Base-by-base conservation (phyloP, 2,113 vertebrate species). In the Hippocampus zosterae region DNA sequence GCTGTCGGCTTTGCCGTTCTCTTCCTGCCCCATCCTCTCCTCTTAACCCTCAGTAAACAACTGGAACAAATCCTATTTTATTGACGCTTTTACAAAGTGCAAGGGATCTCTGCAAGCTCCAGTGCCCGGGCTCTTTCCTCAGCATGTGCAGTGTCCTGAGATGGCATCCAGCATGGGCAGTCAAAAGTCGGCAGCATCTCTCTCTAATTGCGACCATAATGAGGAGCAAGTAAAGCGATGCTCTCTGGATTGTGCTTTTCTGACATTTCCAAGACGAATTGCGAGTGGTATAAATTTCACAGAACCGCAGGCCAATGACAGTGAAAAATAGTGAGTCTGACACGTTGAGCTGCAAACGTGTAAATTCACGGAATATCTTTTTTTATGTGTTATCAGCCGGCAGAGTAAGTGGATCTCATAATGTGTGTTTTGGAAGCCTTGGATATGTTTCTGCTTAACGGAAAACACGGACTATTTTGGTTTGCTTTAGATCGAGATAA, bases 51-150 rank as follows among this genome's bases (percentile, higher is more conserved):
- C 87, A 88, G 86, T 90, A 91, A 90, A 92, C 91, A 91, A 89
- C 90, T 92, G 92, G 89, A 92, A 91, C 90, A 90, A 93, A 91
- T 92, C 90, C 88, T 89, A 84, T 92, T 92, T 91, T 90, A 90
- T 88, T 90, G 80, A 88, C 75, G 86, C 87, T 90, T 88, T 85
- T 84, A 87, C 85, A 80, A 85, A 91, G 84, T 88, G 88, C 81
- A 78, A 86, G 77, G 82, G 84, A 88, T 88, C 84, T 85, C 78
- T 78, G 75, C 79, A 80, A 84, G 89, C 83, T 79, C 78, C 76
- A 77, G 76, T 84, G 84, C 81, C 83, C 69, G 74, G 80, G 79
- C 78, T 73, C 82, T 88, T 79, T 87, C 74, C 74, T 73, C 76
- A 80, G 79, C 72, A 68, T 80, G 74, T 82, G 77, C 81, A 52